Evolutionary conservation across 2,113 vertebrate species (phyloP).

Genomic region (Platichthys flesus): DNA sequence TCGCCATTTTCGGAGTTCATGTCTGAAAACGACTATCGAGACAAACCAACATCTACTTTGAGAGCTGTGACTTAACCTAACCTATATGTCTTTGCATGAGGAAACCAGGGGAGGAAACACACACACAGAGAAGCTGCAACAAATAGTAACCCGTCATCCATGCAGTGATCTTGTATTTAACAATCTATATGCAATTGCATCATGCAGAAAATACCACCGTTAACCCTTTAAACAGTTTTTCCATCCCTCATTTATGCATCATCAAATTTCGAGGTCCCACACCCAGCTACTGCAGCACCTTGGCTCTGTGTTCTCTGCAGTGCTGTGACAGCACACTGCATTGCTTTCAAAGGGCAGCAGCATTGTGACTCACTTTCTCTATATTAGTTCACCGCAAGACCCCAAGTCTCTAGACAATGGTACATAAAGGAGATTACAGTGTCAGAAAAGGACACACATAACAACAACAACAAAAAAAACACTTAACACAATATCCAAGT

Average conservation of each 20-base stretch:
- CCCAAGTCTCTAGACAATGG: not conserved
- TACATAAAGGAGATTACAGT: not conserved
- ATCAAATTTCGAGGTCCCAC: conserved; percentile 16
- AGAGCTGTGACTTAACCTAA: not conserved
- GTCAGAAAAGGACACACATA: not conserved
- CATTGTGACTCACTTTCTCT: conserved; percentile 31
- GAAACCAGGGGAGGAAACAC: not conserved
- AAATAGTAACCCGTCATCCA: too few species aligned
- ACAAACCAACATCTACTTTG: not conserved
- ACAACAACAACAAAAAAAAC: too few species aligned
- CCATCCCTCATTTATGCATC: not conserved
- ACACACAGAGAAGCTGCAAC: not conserved
- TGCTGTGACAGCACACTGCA: not conserved
- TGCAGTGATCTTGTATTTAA: not conserved
- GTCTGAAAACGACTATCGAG: too few species aligned
- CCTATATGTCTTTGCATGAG: too few species aligned
- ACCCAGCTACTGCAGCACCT: conserved; percentile 2
- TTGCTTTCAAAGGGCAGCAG: conserved; percentile 7
- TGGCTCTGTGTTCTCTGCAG: conserved; percentile 7
- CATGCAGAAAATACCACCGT: not conserved
- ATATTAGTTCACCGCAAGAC: not conserved
- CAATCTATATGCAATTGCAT: not conserved
- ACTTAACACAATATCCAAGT: not conserved
- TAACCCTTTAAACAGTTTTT: not conserved
- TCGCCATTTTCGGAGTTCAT: too few species aligned